phyloP scores from a whole-genome alignment of 2,797 vertebrate genomes.

The Cryptoblepharus egeriae region DNA sequence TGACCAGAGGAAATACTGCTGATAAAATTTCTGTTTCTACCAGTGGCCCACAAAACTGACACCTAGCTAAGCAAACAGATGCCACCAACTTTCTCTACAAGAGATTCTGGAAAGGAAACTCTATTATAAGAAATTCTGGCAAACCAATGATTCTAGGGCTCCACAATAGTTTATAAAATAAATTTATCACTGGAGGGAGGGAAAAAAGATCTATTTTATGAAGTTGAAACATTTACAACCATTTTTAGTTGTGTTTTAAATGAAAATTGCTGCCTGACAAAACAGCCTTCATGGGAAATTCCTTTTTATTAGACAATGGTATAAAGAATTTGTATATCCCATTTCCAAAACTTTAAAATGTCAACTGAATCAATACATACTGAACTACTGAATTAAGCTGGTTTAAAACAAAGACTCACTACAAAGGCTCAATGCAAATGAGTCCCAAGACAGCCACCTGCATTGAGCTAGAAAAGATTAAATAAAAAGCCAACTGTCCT shows the following conservation, averaged over 20 bases:
- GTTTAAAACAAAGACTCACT: background rate
- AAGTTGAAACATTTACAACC: background rate
- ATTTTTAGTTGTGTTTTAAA: background rate
- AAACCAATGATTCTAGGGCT: too few species aligned
- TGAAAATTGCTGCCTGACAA: background rate
- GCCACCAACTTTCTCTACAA: background rate
- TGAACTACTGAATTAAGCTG: constrained; percentile 5
- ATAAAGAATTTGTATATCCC: constrained; percentile 10
- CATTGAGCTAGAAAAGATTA: background rate
- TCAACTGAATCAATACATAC: background rate
- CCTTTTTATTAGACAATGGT: background rate
- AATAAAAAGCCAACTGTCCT: background rate
- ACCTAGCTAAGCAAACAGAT: too few species aligned
- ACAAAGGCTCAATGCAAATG: background rate
- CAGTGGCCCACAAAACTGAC: too few species aligned
- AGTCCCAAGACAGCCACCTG: background rate
- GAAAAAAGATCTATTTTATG: background rate
- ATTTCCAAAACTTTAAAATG: background rate
- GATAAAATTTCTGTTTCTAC: too few species aligned
- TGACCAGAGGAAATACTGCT: too few species aligned
- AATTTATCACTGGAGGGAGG: background rate
- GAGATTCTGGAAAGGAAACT: background rate
- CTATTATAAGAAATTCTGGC: background rate
- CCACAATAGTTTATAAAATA: background rate
- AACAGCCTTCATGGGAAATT: background rate